A percentile compares a stretch with the other conserved stretches of the same genome.
Evolutionary conservation across 2,797 vertebrate genomes (phyloP).

Genomic region (Clamator glandarius): DNA sequence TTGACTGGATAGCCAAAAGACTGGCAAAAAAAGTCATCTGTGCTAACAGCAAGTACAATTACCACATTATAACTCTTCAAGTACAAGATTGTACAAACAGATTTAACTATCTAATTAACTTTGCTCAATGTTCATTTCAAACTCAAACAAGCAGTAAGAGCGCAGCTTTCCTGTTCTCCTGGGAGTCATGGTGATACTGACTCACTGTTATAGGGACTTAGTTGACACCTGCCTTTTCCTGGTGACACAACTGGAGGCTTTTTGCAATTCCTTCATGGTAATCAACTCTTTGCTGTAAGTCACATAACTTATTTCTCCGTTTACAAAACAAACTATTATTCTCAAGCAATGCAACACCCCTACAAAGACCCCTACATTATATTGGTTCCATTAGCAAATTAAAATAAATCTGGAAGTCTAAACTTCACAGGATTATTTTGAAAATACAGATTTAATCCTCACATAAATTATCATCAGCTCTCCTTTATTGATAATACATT

Average conservation of each 20-base stretch:
- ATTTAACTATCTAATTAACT: background rate
- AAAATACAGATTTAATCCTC: background rate
- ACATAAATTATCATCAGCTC: background rate
- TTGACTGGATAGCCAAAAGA: background rate
- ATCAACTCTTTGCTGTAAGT: background rate
- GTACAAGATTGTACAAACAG: background rate
- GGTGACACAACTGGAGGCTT: background rate
- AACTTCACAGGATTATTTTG: background rate
- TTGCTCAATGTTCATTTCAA: background rate
- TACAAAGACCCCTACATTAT: background rate
- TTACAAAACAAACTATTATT: background rate
- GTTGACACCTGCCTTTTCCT: background rate
- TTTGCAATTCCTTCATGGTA: background rate
- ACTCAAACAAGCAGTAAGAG: rapidly evolving
- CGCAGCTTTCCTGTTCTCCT: background rate
- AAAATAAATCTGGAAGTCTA: background rate
- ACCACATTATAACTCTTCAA: background rate
- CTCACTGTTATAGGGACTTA: background rate
- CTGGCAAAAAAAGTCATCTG: background rate
- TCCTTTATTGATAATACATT: background rate
- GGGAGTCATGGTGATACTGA: background rate
- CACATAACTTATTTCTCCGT: background rate
- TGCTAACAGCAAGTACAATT: background rate
- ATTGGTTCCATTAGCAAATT: background rate
- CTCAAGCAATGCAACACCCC: background rate